Percentiles rank a stretch among this genome's conserved stretches.
Evolutionary conservation across 2,888 invertebrate genomes (phyloP).

Genomic region (Rhodophaea formosa): DNA sequence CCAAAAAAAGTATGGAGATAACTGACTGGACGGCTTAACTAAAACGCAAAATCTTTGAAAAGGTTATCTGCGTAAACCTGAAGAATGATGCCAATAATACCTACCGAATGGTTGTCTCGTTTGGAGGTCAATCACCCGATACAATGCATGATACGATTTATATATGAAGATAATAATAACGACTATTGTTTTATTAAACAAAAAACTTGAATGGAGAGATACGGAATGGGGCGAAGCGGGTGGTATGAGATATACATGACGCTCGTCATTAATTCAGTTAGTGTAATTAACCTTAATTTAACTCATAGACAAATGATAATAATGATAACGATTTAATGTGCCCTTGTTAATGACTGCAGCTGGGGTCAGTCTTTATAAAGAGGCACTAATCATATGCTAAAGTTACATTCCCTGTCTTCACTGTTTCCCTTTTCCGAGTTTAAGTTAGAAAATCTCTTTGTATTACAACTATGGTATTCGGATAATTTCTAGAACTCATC

Average conservation of each 20-base stretch:
- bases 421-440: too few species aligned
- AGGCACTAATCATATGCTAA: too few species aligned
- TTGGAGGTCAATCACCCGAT: constrained; percentile 11
- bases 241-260: not conserved
- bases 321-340: too few species aligned
- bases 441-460: too few species aligned
- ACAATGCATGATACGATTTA: not conserved
- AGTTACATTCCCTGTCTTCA: too few species aligned
- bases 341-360: too few species aligned
- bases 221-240: not conserved
- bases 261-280: not conserved
- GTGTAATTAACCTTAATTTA: too few species aligned
- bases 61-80: constrained; percentile 11
- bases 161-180: not conserved
- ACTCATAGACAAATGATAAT: too few species aligned
- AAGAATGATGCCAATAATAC: not conserved
- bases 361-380: too few species aligned
- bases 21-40: not conserved
- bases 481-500: too few species aligned
- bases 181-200: constrained; percentile 6
- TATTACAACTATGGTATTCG: too few species aligned
- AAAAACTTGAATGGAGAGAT: constrained; percentile 9
- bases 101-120: not conserved
- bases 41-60: constrained; percentile 12
- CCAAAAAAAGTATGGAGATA: not conserved